Evolutionary conservation across 2,888 invertebrate genomes (phyloP).

Genomic region (Lycocerus yunnanus): DNA sequence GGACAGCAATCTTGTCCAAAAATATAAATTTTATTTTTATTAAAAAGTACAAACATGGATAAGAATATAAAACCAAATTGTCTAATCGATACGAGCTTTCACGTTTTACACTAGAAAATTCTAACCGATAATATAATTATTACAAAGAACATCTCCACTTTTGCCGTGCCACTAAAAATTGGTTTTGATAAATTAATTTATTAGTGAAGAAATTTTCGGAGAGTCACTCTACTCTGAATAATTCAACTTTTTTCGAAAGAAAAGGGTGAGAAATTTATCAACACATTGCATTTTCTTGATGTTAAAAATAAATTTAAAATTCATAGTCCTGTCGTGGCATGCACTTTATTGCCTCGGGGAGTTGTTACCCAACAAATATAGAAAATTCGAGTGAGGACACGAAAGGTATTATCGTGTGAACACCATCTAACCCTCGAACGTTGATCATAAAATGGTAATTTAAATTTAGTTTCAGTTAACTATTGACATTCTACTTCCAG

Average conservation of each 20-base stretch:
- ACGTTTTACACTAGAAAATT: not conserved
- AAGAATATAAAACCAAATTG: not conserved
- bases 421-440: not conserved
- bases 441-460: not conserved
- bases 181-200: not conserved
- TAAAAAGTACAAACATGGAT: not conserved
- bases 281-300: not conserved
- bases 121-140: not conserved
- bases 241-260: not conserved
- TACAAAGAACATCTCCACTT: not conserved
- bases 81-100: not conserved
- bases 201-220: not conserved
- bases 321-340: not conserved
- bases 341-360: not conserved
- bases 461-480: not conserved
- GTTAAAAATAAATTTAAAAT: not conserved
- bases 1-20: not conserved
- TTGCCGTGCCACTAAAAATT: not conserved
- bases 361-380: not conserved
- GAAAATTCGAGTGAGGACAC: not conserved
- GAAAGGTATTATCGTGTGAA: not conserved
- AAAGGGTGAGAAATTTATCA: not conserved
- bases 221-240: not conserved
- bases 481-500: not conserved
- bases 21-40: not conserved